phyloP scores from a whole-genome alignment of 1,140 invertebrate genomes.

The Danaus plexippus region DNA sequence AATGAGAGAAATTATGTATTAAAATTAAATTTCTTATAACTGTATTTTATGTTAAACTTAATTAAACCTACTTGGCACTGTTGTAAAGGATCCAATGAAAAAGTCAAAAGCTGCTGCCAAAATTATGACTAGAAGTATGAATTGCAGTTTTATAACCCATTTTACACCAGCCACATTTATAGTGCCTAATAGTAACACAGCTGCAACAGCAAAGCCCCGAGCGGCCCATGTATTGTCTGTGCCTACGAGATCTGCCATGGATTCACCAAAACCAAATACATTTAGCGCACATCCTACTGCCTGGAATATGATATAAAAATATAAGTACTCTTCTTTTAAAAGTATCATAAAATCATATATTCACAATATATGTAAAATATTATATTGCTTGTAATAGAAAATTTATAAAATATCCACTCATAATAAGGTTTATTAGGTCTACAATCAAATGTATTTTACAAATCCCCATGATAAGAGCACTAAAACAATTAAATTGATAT shows the following conservation, averaged over 20 bases:
- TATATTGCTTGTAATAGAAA: background rate
- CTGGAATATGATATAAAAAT: slow-evolving; percentile 62
- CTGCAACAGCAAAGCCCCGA: slow-evolving; percentile 84
- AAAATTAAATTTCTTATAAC: slow-evolving; percentile 3
- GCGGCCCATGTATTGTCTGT: slow-evolving; percentile 82
- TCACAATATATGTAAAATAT: slow-evolving; percentile 4
- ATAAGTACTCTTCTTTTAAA: slow-evolving; percentile 2
- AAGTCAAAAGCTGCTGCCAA: slow-evolving; percentile 91
- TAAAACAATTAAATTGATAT: too few species aligned
- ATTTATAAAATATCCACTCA: too few species aligned
- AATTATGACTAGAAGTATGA: slow-evolving; percentile 85
- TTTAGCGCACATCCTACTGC: slow-evolving; percentile 96
- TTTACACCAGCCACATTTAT: slow-evolving; percentile 95
- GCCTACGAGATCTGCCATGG: slow-evolving; percentile 88
- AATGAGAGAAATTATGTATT: slow-evolving; percentile 9
- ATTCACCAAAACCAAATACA: slow-evolving; percentile 96
- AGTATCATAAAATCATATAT: slow-evolving; percentile 14
- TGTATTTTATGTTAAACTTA: slow-evolving; percentile 10
- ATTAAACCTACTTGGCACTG: slow-evolving; percentile 74
- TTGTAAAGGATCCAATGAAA: slow-evolving; percentile 88
- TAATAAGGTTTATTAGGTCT: too few species aligned
- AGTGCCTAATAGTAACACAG: slow-evolving; percentile 85
- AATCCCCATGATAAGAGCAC: too few species aligned
- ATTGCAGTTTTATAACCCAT: slow-evolving; percentile 94
- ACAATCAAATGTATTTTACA: too few species aligned